These are phyloP conservation scores for Encarsia formosa DNA, from an alignment of 2,888 invertebrate species.

Conservation along the genomic window DNA sequence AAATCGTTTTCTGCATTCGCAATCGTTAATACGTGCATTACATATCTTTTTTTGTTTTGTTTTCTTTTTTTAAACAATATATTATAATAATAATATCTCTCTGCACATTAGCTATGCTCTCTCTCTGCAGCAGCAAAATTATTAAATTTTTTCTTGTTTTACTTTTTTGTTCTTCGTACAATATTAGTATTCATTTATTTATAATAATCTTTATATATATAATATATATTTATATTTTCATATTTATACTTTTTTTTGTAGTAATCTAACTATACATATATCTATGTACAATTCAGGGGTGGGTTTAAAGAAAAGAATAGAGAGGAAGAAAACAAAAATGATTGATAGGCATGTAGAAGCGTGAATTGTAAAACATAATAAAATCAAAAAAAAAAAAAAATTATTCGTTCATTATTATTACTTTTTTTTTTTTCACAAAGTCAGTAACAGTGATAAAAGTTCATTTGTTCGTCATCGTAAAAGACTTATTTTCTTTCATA, in stretches of 20 bases:
- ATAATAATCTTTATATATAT: conserved; percentile 27
- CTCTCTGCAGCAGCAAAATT: conserved; percentile 1
- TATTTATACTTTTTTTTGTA: conserved; percentile 30
- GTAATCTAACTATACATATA: conserved; percentile 52
- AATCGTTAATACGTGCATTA: no score
- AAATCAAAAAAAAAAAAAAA: no score
- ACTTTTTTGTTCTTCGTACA: conserved; percentile 31
- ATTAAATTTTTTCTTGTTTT: neutral
- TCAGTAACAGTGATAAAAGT: no score
- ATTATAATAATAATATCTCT: no score
- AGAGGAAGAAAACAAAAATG: conserved; percentile 5
- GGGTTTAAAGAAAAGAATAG: conserved; percentile 22
- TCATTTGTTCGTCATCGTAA: no score
- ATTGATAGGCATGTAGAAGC: no score
- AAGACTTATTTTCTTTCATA: no score
- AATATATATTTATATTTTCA: conserved; percentile 34
- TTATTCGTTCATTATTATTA: no score
- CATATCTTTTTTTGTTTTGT: no score
- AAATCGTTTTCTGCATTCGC: conserved; percentile 15
- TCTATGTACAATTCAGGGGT: conserved; percentile 48
- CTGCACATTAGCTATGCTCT: neutral
- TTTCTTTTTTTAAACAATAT: conserved; percentile 27
- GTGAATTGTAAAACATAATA: no score
- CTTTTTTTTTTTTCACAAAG: no score
- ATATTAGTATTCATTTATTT: conserved; percentile 26